Evolutionary conservation across 2,888 invertebrate species (phyloP), one percentile per base, ranked within the genome.

Genomic region (Melieria crassipennis): DNA sequence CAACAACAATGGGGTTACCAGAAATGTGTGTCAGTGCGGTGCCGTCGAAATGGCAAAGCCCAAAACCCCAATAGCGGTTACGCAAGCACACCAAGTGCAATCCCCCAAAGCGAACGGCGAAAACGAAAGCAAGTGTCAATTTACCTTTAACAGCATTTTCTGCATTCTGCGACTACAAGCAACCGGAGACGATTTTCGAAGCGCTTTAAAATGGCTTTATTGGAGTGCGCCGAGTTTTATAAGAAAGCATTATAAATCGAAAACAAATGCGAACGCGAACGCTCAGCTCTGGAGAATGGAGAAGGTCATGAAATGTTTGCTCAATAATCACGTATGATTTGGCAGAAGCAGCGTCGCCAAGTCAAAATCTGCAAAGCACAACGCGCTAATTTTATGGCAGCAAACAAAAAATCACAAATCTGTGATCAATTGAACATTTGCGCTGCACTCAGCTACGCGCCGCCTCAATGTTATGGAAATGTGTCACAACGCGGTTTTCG

Each of bases 61-160:
- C 46, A 42, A 42, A 11, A 45, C 6, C 48, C n/a, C 13, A 47
- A 48, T 57, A 48, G 57, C 64, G 45, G n/a, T 50, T 64, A 64
- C 52, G 42, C 4, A 45, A 11, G 4, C 7, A 13, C 9, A 56
- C 56, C 13, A 55, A 30, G 13, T 56, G 56, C 16, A 30, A 13
- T 56, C 16, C 13, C 16, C 16, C 10, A 56, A 13, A 11, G 7
- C n/a, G 11, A 16, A 16, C 16, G 56, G 16, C 6, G 50, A 50
- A 9, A 48, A 13, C 42, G 47, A 16, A 10, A 60, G 52, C 52
- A 47, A 9, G 60, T 16, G 13, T 67, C 16, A 61, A 67, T 67
- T 67, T 67, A 67, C 67, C 67, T 67, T 67, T 42, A 61, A 67
- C 67, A 50, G 60, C 67, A 67, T 61, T 61, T 67, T 67, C 7